Evolutionary conservation across 2,113 vertebrate genomes (phyloP).

Genomic region (Thomomys bottae): DNA sequence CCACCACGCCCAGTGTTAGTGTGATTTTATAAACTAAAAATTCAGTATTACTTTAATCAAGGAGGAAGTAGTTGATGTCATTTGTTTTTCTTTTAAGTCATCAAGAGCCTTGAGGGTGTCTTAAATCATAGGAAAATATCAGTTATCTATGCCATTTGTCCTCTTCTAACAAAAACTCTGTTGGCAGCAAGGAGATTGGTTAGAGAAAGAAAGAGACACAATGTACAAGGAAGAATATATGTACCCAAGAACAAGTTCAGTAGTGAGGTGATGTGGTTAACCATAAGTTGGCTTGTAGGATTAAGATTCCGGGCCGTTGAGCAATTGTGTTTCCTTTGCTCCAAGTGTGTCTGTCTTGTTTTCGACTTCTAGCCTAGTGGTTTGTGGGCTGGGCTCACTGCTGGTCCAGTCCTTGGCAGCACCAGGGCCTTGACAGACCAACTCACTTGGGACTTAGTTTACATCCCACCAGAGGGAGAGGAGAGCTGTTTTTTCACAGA

Average conservation of each 20-base stretch:
- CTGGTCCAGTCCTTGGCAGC: neutral
- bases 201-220: slow-evolving; percentile 52
- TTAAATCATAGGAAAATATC: slow-evolving; percentile 43
- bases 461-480: neutral
- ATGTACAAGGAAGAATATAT: slow-evolving; percentile 26
- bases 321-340: neutral
- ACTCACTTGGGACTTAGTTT: slow-evolving; percentile 28
- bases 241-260: slow-evolving; percentile 48
- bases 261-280: neutral
- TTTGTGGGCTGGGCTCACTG: slow-evolving; percentile 52
- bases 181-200: neutral
- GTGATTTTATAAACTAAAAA: slow-evolving; percentile 52
- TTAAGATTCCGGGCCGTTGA: neutral
- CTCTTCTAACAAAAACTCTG: slow-evolving; percentile 8
- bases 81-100: slow-evolving; percentile 57
- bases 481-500: slow-evolving; percentile 71
- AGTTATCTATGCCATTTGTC: neutral
- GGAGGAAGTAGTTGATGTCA: neutral
- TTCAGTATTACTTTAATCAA: slow-evolving; percentile 37
- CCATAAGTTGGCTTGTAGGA: slow-evolving; percentile 45
- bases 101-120: slow-evolving; percentile 48
- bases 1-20: too few relatives aligned
- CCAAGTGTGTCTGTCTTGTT: slow-evolving; percentile 55
- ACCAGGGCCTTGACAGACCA: neutral
- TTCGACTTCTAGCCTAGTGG: slow-evolving; percentile 46